A percentile compares a stretch with the other conserved stretches of the same genome.
Evolutionary conservation across 1,140 invertebrate genomes (phyloP).

Genomic region (Aphelinus atriplicis): DNA sequence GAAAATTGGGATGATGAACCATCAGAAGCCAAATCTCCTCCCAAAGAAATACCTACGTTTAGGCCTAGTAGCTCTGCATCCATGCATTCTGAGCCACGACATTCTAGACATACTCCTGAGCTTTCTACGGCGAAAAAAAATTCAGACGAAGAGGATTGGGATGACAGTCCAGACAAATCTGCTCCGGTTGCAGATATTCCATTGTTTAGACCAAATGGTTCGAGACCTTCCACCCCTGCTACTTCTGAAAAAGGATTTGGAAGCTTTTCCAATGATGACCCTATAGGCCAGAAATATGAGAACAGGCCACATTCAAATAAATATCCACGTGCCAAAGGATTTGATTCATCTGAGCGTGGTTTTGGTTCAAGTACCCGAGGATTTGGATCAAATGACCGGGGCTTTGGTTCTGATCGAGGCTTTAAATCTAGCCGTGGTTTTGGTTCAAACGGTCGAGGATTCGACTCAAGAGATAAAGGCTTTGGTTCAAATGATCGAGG

Average conservation of each 20-base stretch:
- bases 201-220: conserved; percentile 4
- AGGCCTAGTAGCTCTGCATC: background rate
- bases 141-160: background rate
- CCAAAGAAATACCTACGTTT: background rate
- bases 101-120: background rate
- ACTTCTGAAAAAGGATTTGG: conserved; percentile 7
- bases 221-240: conserved; percentile 7
- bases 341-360: conserved; percentile 8
- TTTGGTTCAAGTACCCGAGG: background rate
- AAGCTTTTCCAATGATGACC: conserved; percentile 16
- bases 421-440: background rate
- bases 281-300: conserved; percentile 32
- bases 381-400: background rate
- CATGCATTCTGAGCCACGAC: background rate
- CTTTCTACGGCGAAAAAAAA: background rate
- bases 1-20: conserved; percentile 31
- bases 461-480: background rate
- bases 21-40: background rate
- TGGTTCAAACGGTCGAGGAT: background rate
- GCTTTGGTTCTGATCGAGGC: background rate
- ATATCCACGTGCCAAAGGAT: conserved; percentile 16
- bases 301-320: conserved; percentile 32
- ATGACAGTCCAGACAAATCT: background rate
- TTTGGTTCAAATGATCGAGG: conserved; percentile 15
- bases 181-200: background rate